Evolutionary conservation across 2,888 invertebrate species (phyloP).

Genomic region (Stenolophus ochropezus): DNA sequence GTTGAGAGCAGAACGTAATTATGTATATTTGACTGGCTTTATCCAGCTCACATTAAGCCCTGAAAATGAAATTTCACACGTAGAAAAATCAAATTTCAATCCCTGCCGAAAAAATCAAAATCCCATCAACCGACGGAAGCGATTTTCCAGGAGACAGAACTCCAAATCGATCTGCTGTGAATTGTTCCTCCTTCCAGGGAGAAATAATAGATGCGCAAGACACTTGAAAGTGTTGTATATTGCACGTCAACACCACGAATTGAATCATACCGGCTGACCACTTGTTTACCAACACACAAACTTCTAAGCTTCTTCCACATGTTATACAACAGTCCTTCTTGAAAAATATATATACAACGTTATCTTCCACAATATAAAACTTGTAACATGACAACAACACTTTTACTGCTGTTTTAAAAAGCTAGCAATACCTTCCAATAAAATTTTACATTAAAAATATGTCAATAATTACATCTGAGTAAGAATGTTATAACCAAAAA

Average conservation of each 20-base stretch:
- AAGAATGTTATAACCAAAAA: too few relatives aligned
- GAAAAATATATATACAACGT: too few relatives aligned
- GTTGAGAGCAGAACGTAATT: neutral
- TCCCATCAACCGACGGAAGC: conserved; percentile 38
- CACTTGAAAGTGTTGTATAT: neutral
- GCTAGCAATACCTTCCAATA: too few relatives aligned
- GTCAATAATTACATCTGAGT: too few relatives aligned
- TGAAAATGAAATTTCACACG: conserved; percentile 34
- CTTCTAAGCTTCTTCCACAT: too few relatives aligned
- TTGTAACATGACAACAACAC: too few relatives aligned
- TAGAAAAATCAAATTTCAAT: conserved; percentile 30
- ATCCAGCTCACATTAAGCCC: conserved; percentile 2
- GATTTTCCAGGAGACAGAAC: conserved; percentile 26
- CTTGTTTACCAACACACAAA: neutral
- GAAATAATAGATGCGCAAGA: neutral
- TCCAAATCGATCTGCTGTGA: conserved; percentile 47
- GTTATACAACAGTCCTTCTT: too few relatives aligned
- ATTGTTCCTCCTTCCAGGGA: conserved; percentile 41
- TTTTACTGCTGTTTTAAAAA: too few relatives aligned
- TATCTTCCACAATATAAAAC: too few relatives aligned
- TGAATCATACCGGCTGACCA: neutral
- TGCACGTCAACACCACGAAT: neutral
- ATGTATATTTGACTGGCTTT: conserved; percentile 7
- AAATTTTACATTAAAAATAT: too few relatives aligned
- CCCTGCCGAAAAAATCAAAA: conserved; percentile 23